These are phyloP conservation scores for Listronotus oregonensis DNA, from an alignment of 1,140 invertebrate species.

Conservation along the genomic window DNA sequence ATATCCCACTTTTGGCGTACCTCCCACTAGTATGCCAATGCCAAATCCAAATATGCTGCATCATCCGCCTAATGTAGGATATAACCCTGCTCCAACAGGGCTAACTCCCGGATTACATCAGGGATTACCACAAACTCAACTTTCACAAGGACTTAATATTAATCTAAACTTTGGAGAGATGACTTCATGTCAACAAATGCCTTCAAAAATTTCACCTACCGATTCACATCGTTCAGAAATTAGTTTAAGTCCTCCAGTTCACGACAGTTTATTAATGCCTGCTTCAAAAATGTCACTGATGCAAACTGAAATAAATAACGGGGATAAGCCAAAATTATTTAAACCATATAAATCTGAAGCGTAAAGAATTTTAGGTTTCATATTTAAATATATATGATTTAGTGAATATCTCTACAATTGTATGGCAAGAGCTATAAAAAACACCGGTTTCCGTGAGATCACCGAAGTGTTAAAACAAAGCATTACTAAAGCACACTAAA, in stretches of 20 bases:
- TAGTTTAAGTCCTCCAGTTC: constrained; percentile 50
- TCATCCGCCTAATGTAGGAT: constrained; percentile 30
- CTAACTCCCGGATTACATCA: constrained; percentile 13
- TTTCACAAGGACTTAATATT: constrained; percentile 46
- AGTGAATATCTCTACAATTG: too few species aligned
- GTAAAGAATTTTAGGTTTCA: constrained; percentile 41
- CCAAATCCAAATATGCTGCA: constrained; percentile 40
- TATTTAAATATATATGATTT: neutral
- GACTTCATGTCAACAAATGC: constrained; percentile 20
- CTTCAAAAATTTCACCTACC: constrained; percentile 42
- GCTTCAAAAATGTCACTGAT: constrained; percentile 48
- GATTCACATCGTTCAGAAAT: constrained; percentile 50
- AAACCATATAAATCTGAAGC: constrained; percentile 71
- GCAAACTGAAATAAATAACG: constrained; percentile 53
- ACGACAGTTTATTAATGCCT: constrained; percentile 47
- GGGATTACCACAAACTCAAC: constrained; percentile 27
- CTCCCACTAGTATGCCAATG: constrained; percentile 41
- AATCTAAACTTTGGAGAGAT: constrained; percentile 50
- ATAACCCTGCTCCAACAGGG: constrained; percentile 32
- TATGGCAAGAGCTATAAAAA: too few species aligned
- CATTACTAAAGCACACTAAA: too few species aligned
- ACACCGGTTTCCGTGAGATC: too few species aligned
- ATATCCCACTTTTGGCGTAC: constrained; percentile 55
- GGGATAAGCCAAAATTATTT: constrained; percentile 67
- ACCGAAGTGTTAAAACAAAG: too few species aligned